These are phyloP conservation scores for Bagarius yarrelli DNA, from an alignment of 2,113 vertebrate genomes.

Conservation along the genomic window DNA sequence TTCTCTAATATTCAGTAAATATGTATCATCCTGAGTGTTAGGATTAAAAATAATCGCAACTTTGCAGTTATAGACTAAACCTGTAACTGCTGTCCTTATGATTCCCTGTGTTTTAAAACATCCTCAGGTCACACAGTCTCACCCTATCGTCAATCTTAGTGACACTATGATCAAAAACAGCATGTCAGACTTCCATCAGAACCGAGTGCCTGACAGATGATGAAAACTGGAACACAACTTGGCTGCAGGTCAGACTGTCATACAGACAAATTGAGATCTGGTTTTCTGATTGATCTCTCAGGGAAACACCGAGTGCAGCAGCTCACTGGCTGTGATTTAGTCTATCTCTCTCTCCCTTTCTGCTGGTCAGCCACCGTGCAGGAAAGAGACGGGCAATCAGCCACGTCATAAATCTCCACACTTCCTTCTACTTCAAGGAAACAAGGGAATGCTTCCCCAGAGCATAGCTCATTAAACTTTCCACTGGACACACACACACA, in stretches of 20 bases:
- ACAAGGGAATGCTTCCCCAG: slow-evolving; percentile 41
- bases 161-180: background rate
- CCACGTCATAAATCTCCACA: slow-evolving; percentile 57
- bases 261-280: slow-evolving; percentile 51
- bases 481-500: slow-evolving; percentile 28
- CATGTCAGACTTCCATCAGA: slow-evolving; percentile 14
- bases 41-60: background rate
- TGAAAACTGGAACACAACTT: background rate
- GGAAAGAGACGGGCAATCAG: slow-evolving; percentile 53
- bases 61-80: background rate
- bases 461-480: slow-evolving; percentile 54
- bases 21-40: background rate
- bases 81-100: background rate
- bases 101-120: background rate
- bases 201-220: slow-evolving; percentile 18
- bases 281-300: slow-evolving; percentile 49
- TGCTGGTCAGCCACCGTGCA: slow-evolving; percentile 44
- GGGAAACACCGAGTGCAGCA: slow-evolving; percentile 55
- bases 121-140: background rate
- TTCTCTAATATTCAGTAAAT: slow-evolving; percentile 1
- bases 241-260: slow-evolving; percentile 29
- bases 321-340: slow-evolving; percentile 46
- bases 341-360: slow-evolving; percentile 34
- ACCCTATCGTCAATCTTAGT: background rate
- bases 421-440: slow-evolving; percentile 58